Evolutionary conservation across 2,113 vertebrate species (phyloP).

Genomic region (Aspidoscelis tigris): DNA sequence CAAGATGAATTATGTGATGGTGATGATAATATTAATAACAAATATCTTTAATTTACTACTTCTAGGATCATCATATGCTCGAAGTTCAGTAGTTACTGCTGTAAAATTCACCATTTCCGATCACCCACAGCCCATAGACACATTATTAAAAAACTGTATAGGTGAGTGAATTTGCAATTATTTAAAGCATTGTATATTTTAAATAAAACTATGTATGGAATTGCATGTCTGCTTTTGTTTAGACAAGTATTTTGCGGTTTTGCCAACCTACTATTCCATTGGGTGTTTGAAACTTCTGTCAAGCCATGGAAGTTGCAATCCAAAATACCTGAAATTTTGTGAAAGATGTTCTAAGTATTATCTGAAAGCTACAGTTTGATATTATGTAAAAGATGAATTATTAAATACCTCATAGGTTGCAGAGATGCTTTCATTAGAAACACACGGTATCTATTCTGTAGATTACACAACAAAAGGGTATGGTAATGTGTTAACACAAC

Average conservation of each 20-base stretch:
- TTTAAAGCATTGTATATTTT: neutral
- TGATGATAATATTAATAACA: neutral
- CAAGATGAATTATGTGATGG: neutral
- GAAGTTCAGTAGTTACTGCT: slow-evolving; percentile 97
- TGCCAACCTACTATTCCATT: neutral
- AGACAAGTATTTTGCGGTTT: neutral
- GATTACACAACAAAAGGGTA: neutral
- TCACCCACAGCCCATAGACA: slow-evolving; percentile 96
- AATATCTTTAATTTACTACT: slow-evolving; percentile 39
- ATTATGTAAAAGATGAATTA: neutral
- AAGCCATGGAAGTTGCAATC: too few species aligned
- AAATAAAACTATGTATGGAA: neutral
- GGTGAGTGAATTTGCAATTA: slow-evolving; percentile 73
- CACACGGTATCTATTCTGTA: neutral
- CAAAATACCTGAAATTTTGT: too few species aligned
- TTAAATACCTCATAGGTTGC: neutral
- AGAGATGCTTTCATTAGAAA: neutral
- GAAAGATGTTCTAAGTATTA: too few species aligned
- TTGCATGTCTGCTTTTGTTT: neutral
- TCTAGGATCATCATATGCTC: slow-evolving; percentile 93
- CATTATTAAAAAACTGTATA: slow-evolving; percentile 97
- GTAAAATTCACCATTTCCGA: slow-evolving; percentile 99
- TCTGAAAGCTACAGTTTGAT: too few species aligned
- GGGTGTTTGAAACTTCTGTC: too few species aligned
- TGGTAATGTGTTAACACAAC: neutral